Percentiles rank a stretch among this genome's conserved stretches.
These are phyloP conservation scores for Dasyornis broadbenti DNA, from an alignment of 2,113 vertebrate species.

Conservation along the genomic window DNA sequence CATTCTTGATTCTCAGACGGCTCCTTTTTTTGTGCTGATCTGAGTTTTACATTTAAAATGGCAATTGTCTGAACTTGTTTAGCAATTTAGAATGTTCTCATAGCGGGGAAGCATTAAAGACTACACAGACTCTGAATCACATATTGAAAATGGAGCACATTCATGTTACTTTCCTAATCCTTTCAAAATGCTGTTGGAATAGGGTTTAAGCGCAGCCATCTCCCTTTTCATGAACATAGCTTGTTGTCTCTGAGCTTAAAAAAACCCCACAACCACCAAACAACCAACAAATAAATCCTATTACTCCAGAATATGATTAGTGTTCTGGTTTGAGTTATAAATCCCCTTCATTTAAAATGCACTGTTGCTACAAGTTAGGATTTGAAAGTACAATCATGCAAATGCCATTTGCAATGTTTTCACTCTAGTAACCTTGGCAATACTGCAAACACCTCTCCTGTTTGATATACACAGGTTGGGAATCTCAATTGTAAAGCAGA, in stretches of 20 bases:
- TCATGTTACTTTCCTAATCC: slow-evolving; percentile 34
- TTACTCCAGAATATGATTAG: slow-evolving; percentile 64
- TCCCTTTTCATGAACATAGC: slow-evolving; percentile 2
- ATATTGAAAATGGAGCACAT: slow-evolving; percentile 10
- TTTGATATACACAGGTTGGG: slow-evolving; percentile 50
- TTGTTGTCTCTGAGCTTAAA: slow-evolving; percentile 36
- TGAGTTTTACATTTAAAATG: slow-evolving; percentile 33
- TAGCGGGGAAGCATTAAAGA: slow-evolving; percentile 6
- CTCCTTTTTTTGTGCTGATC: background rate
- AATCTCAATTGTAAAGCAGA: slow-evolving; percentile 18
- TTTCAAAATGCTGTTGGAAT: slow-evolving; percentile 5
- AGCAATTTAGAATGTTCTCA: slow-evolving; percentile 18
- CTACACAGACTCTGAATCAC: background rate
- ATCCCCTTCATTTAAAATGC: slow-evolving; percentile 68
- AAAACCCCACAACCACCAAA: slow-evolving; percentile 3
- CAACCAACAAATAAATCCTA: slow-evolving; percentile 61
- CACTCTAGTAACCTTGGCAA: slow-evolving; percentile 66
- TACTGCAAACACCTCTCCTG: slow-evolving; percentile 60
- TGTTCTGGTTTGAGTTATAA: slow-evolving; percentile 63
- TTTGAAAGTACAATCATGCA: slow-evolving; percentile 67
- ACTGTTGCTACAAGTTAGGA: slow-evolving; percentile 66
- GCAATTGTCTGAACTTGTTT: slow-evolving; percentile 43
- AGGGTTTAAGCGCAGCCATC: slow-evolving; percentile 13
- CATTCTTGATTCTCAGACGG: background rate
- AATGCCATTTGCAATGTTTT: slow-evolving; percentile 65